These are phyloP conservation scores for Temnothorax ravouxi DNA, from an alignment of 2,888 invertebrate genomes.

Conservation along the genomic window DNA sequence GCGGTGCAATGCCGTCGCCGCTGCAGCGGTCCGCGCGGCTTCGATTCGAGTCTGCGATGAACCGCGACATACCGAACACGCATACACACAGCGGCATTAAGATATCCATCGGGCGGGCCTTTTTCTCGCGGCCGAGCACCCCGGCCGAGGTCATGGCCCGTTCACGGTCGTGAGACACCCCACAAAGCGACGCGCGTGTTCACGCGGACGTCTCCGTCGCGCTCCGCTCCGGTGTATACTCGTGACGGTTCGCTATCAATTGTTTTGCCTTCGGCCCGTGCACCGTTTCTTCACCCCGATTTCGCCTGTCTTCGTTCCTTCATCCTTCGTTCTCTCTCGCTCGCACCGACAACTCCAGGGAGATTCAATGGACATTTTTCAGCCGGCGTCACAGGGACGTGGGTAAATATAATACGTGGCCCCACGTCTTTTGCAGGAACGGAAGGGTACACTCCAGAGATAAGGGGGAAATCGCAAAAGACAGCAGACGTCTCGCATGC, in stretches of 20 bases:
- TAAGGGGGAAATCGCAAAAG: constrained; percentile 19
- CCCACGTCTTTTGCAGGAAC: constrained; percentile 20
- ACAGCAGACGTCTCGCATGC: neutral
- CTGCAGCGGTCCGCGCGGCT: constrained; percentile 23
- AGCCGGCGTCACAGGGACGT: constrained; percentile 65
- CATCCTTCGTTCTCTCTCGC: constrained; percentile 10
- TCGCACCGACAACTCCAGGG: constrained; percentile 24
- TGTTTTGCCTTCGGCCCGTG: constrained; percentile 75
- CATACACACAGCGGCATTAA: constrained; percentile 73
- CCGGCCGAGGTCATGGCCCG: constrained; percentile 78
- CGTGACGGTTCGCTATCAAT: constrained; percentile 82
- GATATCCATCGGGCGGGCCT: constrained; percentile 78
- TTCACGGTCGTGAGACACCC: constrained; percentile 77
- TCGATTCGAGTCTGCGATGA: constrained; percentile 58
- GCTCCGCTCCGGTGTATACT: constrained; percentile 58
- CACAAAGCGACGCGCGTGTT: constrained; percentile 67
- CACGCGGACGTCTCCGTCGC: constrained; percentile 63
- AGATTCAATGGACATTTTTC: constrained; percentile 80
- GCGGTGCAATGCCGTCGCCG: constrained; percentile 30
- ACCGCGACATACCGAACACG: constrained; percentile 65
- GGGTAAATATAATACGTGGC: constrained; percentile 71
- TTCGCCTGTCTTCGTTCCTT: constrained; percentile 6
- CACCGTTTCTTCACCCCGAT: constrained; percentile 44
- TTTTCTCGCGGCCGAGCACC: constrained; percentile 69
- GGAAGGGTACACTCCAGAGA: neutral